phyloP scores from a whole-genome alignment of 2,797 vertebrate species.

The Pelobates cultripes region DNA sequence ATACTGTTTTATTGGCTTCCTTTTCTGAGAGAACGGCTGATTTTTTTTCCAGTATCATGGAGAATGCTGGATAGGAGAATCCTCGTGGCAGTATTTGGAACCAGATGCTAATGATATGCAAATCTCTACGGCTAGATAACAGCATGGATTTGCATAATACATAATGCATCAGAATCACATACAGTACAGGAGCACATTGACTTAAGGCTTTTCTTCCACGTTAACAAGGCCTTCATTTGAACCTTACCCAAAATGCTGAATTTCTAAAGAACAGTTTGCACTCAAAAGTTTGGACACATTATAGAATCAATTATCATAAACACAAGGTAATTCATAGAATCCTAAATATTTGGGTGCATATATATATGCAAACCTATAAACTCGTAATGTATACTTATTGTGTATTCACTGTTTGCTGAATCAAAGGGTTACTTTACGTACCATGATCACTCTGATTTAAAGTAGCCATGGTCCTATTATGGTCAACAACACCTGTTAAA shows the following conservation, averaged over 20 bases:
- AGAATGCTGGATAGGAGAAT: conserved; percentile 47
- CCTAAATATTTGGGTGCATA: no score
- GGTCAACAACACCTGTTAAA: no score
- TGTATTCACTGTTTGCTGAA: no score
- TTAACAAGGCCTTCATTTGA: conserved; percentile 38
- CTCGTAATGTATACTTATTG: no score
- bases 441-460: no score
- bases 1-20: conserved; percentile 54
- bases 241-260: not conserved
- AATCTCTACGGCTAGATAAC: conserved; percentile 52
- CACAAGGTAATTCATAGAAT: no score
- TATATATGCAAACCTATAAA: no score
- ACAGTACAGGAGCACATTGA: conserved; percentile 37
- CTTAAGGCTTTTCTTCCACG: conserved; percentile 39
- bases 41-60: conserved; percentile 42
- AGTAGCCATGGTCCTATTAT: no score
- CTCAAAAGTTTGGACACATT: not conserved
- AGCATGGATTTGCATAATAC: conserved; percentile 50
- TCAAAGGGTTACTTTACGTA: no score
- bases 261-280: not conserved
- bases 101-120: conserved; percentile 51
- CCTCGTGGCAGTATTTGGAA: conserved; percentile 48
- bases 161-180: conserved; percentile 53
- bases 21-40: conserved; percentile 39
- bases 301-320: no score